phyloP scores from a whole-genome alignment of 2,113 vertebrate species.

The Carettochelys insculpta region DNA sequence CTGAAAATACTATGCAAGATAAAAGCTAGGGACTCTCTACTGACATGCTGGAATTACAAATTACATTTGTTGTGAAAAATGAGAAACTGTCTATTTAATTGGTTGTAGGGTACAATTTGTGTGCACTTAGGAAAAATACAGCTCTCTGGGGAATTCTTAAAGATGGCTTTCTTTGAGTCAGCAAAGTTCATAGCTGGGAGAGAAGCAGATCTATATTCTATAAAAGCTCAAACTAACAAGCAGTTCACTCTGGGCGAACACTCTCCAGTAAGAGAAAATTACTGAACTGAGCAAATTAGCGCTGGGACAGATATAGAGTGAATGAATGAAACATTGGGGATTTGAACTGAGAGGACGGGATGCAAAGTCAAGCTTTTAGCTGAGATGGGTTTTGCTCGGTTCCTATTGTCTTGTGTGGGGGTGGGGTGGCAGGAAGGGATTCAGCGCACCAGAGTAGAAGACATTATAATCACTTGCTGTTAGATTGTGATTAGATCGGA shows the following conservation, averaged over 20 bases:
- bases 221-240: slow-evolving; percentile 34
- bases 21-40: slow-evolving; percentile 33
- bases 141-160: slow-evolving; percentile 46
- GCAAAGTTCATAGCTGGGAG: slow-evolving; percentile 43
- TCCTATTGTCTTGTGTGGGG: background rate
- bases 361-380: background rate
- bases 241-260: background rate
- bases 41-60: slow-evolving; percentile 58
- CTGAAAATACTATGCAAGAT: background rate
- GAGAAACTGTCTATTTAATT: slow-evolving; percentile 59
- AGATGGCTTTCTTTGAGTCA: slow-evolving; percentile 64
- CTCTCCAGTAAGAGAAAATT: background rate
- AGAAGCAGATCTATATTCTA: slow-evolving; percentile 54
- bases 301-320: background rate
- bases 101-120: slow-evolving; percentile 65
- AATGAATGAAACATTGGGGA: background rate
- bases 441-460: background rate
- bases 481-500: background rate
- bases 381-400: background rate
- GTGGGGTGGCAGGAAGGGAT: fast-evolving
- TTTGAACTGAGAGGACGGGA: background rate
- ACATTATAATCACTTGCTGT: background rate
- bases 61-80: slow-evolving; percentile 53
- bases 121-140: slow-evolving; percentile 62
- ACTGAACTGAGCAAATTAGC: fast-evolving